Conservation (phyloP, 1,140 invertebrate species). For the Euura lappo region DNA sequence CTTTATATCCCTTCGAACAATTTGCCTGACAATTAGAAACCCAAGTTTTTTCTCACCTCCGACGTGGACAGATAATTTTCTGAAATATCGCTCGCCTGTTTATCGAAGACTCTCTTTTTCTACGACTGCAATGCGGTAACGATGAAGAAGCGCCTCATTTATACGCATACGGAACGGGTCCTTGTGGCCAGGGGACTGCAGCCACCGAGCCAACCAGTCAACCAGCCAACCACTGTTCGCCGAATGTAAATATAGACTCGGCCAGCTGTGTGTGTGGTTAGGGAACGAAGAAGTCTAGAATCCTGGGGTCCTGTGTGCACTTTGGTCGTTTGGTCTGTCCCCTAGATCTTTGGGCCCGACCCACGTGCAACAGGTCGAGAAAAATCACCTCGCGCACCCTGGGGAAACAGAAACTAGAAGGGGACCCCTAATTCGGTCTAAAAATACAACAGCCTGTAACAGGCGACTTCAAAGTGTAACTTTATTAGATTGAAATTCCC, state of each 20-base stretch:
- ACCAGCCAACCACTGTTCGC: neutral
- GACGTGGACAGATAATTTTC: too few relatives aligned
- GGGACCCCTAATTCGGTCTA: neutral
- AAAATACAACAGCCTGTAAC: constrained; percentile 4
- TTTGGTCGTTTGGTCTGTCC: constrained; percentile 1
- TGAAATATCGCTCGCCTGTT: too few relatives aligned
- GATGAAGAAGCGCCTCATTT: too few relatives aligned
- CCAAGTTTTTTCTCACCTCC: too few relatives aligned
- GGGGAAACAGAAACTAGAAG: neutral
- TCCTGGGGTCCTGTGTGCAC: neutral
- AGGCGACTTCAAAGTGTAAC: neutral
- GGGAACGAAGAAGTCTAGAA: neutral
- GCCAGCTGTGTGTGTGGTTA: constrained; percentile 6
- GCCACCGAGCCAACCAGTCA: too few relatives aligned
- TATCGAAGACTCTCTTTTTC: too few relatives aligned
- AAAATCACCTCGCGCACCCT: neutral
- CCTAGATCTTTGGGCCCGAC: neutral
- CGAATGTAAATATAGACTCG: constrained; percentile 4
- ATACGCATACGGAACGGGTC: too few relatives aligned
- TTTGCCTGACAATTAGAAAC: neutral
- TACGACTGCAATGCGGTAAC: too few relatives aligned
- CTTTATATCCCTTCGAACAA: neutral
- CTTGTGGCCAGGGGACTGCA: too few relatives aligned
- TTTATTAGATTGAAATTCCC: constrained; percentile 1
- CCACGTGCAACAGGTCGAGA: constrained; percentile 4